Evolutionary conservation across 2,113 vertebrate genomes (phyloP), one percentile per base, ranked within the genome.

Genomic region (Corythaeola cristata): DNA sequence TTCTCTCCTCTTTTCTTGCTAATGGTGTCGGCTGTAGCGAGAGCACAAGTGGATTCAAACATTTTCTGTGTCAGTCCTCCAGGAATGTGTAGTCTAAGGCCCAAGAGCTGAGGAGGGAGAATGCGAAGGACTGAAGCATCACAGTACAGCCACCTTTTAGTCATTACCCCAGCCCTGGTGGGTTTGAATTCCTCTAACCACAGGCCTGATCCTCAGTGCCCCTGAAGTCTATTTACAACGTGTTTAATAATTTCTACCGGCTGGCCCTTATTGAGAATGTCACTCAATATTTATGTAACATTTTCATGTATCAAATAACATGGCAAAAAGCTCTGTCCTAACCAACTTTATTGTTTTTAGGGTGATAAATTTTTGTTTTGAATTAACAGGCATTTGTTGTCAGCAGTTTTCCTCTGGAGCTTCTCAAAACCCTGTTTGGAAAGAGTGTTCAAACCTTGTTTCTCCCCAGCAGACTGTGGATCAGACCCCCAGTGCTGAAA

Each of bases 291-390:
- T 96, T 96, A 96, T 93, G 72, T 90, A 97, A 96, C 95, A 78
- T 93, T 95, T 94, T 94, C 47, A 78, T 90, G 90, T 95, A 93
- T 95, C 97, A 93, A 94, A 94, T 94, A 92, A 95, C 95, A 97
- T 6, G 39, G 90, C 56, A 78, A 90, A 95, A 91, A 92, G n/a
- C 52, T 91, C 76, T 14, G 1, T 93, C 68, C 20, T 92, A 90
- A 93, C 90, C 92, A 88, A 77, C 71, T 45, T 95, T 41, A 96
- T 95, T 96, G 95, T 76, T 91, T 95, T 93, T 85, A 93, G 93
- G 78, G 62, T 83, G 93, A 97, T 91, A 95, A 91, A 62, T 89
- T 96, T 96, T 97, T 96, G 88, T 15, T 96, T 97, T 97, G 90
- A 93, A 97, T 96, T 96, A 96, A 52, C 88, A 86, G 75, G 55